phyloP scores from a whole-genome alignment of 2,888 invertebrate genomes.

The Cephus nigrinus region DNA sequence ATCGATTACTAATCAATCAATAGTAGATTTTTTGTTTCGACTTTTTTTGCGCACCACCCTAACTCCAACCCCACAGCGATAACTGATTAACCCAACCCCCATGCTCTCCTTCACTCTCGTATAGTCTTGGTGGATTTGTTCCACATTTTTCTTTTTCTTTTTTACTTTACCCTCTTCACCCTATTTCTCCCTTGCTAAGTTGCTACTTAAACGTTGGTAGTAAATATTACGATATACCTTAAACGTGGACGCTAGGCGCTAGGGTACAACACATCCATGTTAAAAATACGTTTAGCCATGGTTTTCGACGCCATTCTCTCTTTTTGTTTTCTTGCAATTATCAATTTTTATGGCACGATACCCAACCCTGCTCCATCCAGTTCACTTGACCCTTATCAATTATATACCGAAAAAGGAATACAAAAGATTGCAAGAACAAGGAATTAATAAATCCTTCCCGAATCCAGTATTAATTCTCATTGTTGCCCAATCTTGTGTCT shows the following conservation, averaged over 20 bases:
- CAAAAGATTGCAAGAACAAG: background rate
- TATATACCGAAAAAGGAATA: background rate
- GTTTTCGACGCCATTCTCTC: constrained; percentile 18
- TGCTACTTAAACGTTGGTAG: constrained; percentile 18
- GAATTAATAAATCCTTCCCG: background rate
- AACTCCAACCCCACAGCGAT: too few species aligned
- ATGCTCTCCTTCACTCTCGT: too few species aligned
- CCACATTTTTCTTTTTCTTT: too few species aligned
- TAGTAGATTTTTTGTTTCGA: background rate
- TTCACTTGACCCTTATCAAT: background rate
- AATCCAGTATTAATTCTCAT: background rate
- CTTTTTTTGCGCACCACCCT: too few species aligned
- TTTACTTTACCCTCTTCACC: too few species aligned
- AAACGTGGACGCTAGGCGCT: constrained; percentile 14
- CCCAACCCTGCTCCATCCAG: background rate
- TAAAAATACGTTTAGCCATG: constrained; percentile 47
- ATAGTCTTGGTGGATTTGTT: too few species aligned
- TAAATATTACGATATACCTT: constrained; percentile 11
- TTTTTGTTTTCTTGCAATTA: background rate
- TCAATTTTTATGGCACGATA: background rate
- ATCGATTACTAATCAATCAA: background rate
- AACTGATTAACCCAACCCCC: too few species aligned
- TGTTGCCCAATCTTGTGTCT: background rate
- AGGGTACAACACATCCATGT: constrained; percentile 43
- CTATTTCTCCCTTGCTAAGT: background rate